Evolutionary conservation across 2,113 vertebrate genomes (phyloP), one percentile per base, ranked within the genome.

Genomic region (Oplegnathus fasciatus): DNA sequence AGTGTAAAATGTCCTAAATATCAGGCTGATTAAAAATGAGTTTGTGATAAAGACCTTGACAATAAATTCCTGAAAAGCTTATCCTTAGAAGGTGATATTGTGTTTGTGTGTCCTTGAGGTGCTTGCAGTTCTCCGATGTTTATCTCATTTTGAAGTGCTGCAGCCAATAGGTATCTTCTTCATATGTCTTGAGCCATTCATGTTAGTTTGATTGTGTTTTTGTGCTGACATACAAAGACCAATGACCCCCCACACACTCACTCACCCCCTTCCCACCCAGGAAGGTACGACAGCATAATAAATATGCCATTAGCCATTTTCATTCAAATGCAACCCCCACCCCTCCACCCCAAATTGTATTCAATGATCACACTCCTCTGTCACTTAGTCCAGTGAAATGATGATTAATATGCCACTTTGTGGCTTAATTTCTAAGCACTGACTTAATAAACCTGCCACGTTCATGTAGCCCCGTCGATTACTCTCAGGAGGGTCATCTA

Each of bases 401-500:
- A 94, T 94, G 86, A 93, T 94, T 92, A 93, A 90, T 95, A 93
- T 58, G 60, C 88, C 91, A 90, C 80, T 93, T 90, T 91, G 83
- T 72, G 67, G 84, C 86, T 92, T 92, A 88, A 93, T 93, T 93
- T 91, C 88, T 72, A 67, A 91, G 86, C 76, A 87, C 75, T 86
- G 90, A 83, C 90, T 93, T 93, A 92, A 94, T 94, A 92, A 93
- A 90, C 62, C 85, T 87, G 84, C 82, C 92, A 89, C 78, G 68
- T 88, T 75, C 76, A 20, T 62, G 79, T 84, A 67, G 90, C 78
- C 75, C 58, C 9, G 46, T 78, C n/a, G 60, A 93, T 93, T 91
- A 90, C 70, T 85, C 88, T 76, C 88, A 76, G 72, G 85, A 87
- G 89, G 86, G 84, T 78, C 77, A 91, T 92, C 73, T 28, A 30